These are phyloP conservation scores for Engystomops pustulosus DNA, from an alignment of 2,113 vertebrate genomes.

Conservation along the genomic window DNA sequence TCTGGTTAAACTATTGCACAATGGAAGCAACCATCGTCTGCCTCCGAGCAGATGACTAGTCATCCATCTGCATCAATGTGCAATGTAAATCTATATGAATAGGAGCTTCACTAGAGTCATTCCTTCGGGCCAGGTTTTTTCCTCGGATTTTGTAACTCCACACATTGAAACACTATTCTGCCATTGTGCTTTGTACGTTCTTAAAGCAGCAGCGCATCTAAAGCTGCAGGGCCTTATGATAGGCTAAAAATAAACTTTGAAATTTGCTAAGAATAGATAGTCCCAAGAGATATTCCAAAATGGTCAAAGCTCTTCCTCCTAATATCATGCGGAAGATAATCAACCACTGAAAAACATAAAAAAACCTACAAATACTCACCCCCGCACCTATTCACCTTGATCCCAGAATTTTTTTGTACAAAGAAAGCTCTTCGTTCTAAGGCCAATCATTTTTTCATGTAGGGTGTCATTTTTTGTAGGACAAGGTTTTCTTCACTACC, in stretches of 20 bases:
- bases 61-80: slow-evolving; percentile 13
- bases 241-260: not conserved
- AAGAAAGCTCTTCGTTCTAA: no score
- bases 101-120: not conserved
- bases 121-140: not conserved
- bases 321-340: no score
- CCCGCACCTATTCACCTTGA: no score
- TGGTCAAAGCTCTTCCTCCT: no score
- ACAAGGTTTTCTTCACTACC: no score
- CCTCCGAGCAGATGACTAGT: not conserved
- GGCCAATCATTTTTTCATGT: no score
- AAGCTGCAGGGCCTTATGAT: not conserved
- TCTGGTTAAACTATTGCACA: slow-evolving; percentile 23
- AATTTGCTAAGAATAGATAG: not conserved
- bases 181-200: not conserved
- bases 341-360: no score
- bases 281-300: no score
- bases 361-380: no score
- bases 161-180: not conserved
- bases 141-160: not conserved
- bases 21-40: not conserved
- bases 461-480: no score
- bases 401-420: no score
- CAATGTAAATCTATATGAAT: slow-evolving; percentile 1
- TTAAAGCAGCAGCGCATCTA: not conserved